These are phyloP conservation scores for Linepithema humile DNA, from an alignment of 1,140 invertebrate genomes.

Conservation along the genomic window DNA sequence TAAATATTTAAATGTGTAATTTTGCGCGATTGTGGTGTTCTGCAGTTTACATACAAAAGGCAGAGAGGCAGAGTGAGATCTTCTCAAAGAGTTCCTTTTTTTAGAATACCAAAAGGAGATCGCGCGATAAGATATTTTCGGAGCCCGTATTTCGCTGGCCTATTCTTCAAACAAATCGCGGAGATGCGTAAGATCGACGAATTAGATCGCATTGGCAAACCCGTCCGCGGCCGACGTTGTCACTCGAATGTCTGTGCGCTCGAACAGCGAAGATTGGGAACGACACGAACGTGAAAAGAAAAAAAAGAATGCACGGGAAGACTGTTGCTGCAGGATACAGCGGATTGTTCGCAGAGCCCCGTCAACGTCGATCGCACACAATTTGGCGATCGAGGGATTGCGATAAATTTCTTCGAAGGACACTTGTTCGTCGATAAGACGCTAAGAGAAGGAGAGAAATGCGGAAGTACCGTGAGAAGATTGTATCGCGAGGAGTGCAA, in stretches of 20 bases:
- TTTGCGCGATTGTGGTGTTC: not conserved
- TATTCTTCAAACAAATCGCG: not conserved
- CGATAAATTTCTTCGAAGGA: not conserved
- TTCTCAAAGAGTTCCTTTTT: not conserved
- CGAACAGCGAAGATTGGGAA: not conserved
- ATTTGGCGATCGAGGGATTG: not conserved
- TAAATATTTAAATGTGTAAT: not conserved
- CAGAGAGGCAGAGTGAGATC: not conserved
- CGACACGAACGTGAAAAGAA: not conserved
- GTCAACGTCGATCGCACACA: not conserved
- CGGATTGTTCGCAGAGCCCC: conserved; percentile 25
- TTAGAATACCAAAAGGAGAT: conserved; percentile 5
- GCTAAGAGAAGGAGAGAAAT: not conserved
- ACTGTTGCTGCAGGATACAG: not conserved
- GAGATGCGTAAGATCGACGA: conserved; percentile 9
- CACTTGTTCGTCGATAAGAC: not conserved
- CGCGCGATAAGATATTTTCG: not conserved
- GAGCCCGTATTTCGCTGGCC: not conserved
- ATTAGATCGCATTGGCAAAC: not conserved
- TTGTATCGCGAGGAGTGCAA: not conserved
- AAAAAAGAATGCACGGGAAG: conserved; percentile 36
- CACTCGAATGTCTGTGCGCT: not conserved
- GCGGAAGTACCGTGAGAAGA: not conserved
- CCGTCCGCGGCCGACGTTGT: not conserved
- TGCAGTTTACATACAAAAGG: not conserved